Evolutionary conservation across 2,888 invertebrate genomes (phyloP).

Genomic region (Caenorhabditis uteleia): DNA sequence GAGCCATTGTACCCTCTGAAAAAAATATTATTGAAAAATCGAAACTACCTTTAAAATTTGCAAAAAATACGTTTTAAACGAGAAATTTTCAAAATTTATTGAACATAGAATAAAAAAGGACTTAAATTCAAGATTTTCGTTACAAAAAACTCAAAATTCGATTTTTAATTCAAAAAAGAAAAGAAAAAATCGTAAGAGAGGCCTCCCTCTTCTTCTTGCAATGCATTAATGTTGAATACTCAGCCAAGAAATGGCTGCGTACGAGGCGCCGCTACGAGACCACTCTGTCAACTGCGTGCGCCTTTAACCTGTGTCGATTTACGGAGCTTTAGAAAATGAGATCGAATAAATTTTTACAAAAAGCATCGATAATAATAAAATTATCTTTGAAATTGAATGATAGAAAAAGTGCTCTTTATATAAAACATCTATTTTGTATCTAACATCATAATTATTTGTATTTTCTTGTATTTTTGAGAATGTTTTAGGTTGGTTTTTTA

Average conservation of each 20-base stretch:
- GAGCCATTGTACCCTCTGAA: slow-evolving; percentile 72
- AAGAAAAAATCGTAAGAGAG: slow-evolving; percentile 27
- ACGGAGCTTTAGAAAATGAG: slow-evolving; percentile 10
- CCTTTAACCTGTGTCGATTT: slow-evolving; percentile 26
- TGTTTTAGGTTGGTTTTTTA: background rate
- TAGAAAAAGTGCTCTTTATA: background rate
- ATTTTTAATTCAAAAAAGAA: slow-evolving; percentile 17
- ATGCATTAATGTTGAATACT: slow-evolving; percentile 36
- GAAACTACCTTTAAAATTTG: background rate
- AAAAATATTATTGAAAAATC: slow-evolving; percentile 1
- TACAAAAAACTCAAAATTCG: slow-evolving; percentile 5
- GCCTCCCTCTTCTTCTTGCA: background rate
- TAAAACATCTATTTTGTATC: background rate
- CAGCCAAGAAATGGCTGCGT: slow-evolving; percentile 33
- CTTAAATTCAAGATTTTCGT: background rate
- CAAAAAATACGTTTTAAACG: background rate
- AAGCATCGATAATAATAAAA: background rate
- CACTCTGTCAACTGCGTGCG: slow-evolving; percentile 3
- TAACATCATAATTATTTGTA: slow-evolving; percentile 7
- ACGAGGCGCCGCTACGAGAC: slow-evolving; percentile 16
- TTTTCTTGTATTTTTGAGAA: slow-evolving; percentile 2
- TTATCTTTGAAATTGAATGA: slow-evolving; percentile 1
- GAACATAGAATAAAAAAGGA: background rate
- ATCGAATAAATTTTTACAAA: background rate
- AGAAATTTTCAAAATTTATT: background rate